Evolutionary conservation across 2,113 vertebrate species (phyloP).

Genomic region (Trematomus loennbergii): DNA sequence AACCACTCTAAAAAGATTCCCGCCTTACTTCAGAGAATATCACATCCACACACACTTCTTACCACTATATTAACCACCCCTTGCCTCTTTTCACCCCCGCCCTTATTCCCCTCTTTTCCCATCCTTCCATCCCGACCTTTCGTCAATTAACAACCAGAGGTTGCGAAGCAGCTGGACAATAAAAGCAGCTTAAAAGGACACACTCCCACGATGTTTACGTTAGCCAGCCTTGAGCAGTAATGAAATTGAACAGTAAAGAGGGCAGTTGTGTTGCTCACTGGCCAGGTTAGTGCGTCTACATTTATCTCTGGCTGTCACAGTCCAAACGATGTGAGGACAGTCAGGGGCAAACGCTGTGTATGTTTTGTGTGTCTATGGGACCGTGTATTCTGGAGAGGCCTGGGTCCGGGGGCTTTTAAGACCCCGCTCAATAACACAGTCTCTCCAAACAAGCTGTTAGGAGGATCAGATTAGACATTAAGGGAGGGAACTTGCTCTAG

Average conservation of each 20-base stretch:
- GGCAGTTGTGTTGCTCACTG: conserved; percentile 57
- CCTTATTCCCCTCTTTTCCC: conserved; percentile 41
- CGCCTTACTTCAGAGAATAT: conserved; percentile 46
- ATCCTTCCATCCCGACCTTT: conserved; percentile 54
- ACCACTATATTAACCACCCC: conserved; percentile 66
- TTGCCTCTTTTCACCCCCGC: conserved; percentile 44
- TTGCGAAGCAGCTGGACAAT: conserved; percentile 83
- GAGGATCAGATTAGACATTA: conserved; percentile 69
- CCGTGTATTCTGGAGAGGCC: conserved; percentile 29
- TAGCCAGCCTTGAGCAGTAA: conserved; percentile 69
- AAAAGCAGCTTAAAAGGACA: conserved; percentile 84
- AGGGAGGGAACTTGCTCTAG: conserved; percentile 36
- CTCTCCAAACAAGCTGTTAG: conserved; percentile 72
- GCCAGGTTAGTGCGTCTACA: conserved; percentile 67
- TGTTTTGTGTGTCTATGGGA: conserved; percentile 40
- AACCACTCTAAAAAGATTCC: conserved; percentile 7
- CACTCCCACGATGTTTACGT: conserved; percentile 80
- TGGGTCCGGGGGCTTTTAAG: conserved; percentile 70
- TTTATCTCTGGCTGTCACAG: conserved; percentile 75
- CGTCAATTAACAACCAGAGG: conserved; percentile 74
- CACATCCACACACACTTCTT: conserved; percentile 28
- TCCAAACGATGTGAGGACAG: conserved; percentile 59
- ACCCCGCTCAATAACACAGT: conserved; percentile 52
- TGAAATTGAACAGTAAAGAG: conserved; percentile 76
- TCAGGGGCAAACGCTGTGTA: conserved; percentile 38